Evolutionary conservation across 2,113 vertebrate genomes (phyloP).

Genomic region (Pedionomus torquatus): DNA sequence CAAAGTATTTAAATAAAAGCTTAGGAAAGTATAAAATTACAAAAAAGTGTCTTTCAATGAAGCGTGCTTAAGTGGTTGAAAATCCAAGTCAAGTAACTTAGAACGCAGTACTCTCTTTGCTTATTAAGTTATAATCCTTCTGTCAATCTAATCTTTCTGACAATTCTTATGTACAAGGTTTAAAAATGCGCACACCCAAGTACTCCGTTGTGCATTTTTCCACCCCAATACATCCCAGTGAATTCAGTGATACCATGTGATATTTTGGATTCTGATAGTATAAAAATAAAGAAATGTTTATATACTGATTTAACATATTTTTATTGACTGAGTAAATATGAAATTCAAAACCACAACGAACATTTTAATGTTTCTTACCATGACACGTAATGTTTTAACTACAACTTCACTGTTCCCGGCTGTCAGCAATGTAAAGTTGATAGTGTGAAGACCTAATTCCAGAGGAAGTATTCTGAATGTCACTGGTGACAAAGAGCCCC

Average conservation of each 20-base stretch:
- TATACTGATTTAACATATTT: not conserved
- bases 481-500: constrained; percentile 57
- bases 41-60: not conserved
- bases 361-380: constrained; percentile 76
- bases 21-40: not conserved
- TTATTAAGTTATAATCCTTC: not conserved
- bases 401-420: constrained; percentile 60
- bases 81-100: not conserved
- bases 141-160: not conserved
- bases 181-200: not conserved
- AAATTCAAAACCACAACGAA: not conserved
- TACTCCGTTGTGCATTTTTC: not conserved
- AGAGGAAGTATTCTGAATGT: constrained; percentile 84
- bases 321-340: not conserved
- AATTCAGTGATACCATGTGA: not conserved
- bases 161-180: not conserved
- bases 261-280: not conserved
- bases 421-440: constrained; percentile 84
- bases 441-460: constrained; percentile 81
- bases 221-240: not conserved
- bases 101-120: not conserved
- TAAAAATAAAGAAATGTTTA: not conserved
- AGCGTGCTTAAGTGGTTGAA: not conserved
- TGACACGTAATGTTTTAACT: constrained; percentile 85
- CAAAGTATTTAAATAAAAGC: not conserved